phyloP scores from a whole-genome alignment of 1,140 invertebrate species.

The Macrobrachium rosenbergii region DNA sequence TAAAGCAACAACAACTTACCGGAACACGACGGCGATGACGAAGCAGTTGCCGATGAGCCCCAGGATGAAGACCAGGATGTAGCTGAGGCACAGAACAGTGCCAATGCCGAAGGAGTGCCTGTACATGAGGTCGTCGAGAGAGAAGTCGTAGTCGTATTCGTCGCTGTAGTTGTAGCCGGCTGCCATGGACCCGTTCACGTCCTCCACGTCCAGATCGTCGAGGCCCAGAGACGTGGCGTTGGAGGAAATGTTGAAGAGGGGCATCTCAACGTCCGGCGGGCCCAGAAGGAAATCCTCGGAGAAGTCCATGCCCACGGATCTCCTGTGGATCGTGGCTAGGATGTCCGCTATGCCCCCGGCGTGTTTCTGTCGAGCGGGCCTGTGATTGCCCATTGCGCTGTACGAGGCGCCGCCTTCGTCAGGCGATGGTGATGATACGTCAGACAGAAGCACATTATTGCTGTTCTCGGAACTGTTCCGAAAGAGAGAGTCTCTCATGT shows the following conservation, averaged over 20 bases:
- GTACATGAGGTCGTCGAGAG: slow-evolving; percentile 52
- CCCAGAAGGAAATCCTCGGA: no score
- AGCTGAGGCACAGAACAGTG: slow-evolving; percentile 68
- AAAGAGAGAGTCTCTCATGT: no score
- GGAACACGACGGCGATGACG: slow-evolving; percentile 72
- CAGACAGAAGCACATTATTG: no score
- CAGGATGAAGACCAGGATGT: slow-evolving; percentile 70
- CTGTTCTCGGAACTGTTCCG: no score
- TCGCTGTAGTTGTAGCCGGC: slow-evolving; percentile 26
- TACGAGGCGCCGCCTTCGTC: no score
- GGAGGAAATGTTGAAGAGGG: neutral
- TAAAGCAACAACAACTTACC: slow-evolving; percentile 59
- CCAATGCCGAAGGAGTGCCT: slow-evolving; percentile 67
- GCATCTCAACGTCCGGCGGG: no score
- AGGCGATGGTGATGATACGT: no score
- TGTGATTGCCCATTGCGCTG: no score
- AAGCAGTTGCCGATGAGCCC: slow-evolving; percentile 73
- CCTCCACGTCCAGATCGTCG: neutral
- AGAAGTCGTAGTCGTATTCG: slow-evolving; percentile 19
- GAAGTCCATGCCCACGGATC: no score
- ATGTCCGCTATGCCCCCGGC: no score
- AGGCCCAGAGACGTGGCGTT: neutral
- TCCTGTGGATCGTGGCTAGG: no score
- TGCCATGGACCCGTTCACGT: neutral
- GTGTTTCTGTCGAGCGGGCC: no score